Evolutionary conservation across 2,113 vertebrate genomes (phyloP).

Genomic region (Pseudorhombus dupliciocellatus): DNA sequence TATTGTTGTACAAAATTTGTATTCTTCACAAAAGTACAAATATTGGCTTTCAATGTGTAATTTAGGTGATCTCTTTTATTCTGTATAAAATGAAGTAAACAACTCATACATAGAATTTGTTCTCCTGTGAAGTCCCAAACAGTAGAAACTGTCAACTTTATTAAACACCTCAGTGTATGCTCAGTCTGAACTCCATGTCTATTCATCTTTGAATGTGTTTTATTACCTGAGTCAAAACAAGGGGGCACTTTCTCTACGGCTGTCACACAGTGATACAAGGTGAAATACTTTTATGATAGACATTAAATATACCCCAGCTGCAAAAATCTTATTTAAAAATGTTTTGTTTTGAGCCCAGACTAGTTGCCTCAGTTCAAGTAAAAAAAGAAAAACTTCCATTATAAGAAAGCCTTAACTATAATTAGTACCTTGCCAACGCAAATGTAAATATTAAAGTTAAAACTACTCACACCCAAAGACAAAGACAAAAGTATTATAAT

Average conservation of each 20-base stretch:
- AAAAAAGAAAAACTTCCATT: no score
- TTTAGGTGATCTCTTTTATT: conserved; percentile 86
- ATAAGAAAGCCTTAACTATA: no score
- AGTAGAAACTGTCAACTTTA: conserved; percentile 83
- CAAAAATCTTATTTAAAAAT: no score
- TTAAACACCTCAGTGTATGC: conserved; percentile 85
- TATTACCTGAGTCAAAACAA: neutral
- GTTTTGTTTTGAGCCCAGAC: no score
- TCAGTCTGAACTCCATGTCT: conserved; percentile 73
- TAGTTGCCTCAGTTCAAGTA: no score
- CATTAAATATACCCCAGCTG: no score
- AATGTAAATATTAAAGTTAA: no score
- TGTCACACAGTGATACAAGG: conserved; percentile 1
- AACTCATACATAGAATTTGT: conserved; percentile 82
- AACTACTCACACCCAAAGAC: no score
- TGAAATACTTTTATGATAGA: neutral
- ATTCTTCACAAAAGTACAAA: conserved; percentile 98
- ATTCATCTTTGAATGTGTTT: conserved; percentile 59
- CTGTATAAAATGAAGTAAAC: conserved; percentile 81
- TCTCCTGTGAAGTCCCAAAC: conserved; percentile 82
- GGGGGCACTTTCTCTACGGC: no score
- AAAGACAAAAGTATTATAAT: no score
- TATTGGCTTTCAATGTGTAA: conserved; percentile 97
- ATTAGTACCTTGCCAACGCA: no score
- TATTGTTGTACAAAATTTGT: conserved; percentile 99